Base-by-base conservation (phyloP, 2,888 invertebrate genomes). In the Carterocephalus palaemon region DNA sequence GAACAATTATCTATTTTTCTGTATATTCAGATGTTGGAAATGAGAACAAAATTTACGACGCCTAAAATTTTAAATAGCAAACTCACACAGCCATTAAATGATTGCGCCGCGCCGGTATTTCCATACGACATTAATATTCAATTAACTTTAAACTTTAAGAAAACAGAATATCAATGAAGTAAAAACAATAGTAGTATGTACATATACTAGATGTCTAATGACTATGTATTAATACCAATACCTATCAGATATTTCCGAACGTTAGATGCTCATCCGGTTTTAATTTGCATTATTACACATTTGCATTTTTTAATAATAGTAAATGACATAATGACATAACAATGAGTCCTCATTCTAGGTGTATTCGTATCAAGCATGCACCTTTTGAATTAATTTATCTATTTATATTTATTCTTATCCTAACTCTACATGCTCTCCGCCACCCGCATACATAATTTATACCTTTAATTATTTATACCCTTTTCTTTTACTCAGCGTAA, bases 31-130 rank as follows among this genome's bases (percentile, higher is more conserved):
- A 13, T 15, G 2, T n/a, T 28, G n/a, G 13, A 28, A 28, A 28
- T 12, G n/a, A 12, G 12, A 28, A 15, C n/a, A 4, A n/a, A n/a
- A 28, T 5, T 6, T 12, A 4, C 9, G 15, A 26, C 26, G 19
- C 37, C 26, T 26, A 17, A 26, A 37, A 17, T 2, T 12, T 5
- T 7, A 19, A 37, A 37, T 37, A 37, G 26, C 26, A 37, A 37
- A 6, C 5, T 1, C 2, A 2, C 7, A 22, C 13, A 4, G n/a
- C n/a, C n/a, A 22, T 23, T 13, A 22, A 7, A 13, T 20, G 22
- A 23, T 1, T 8, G 8, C 5, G 8, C 5, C 6, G 8, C 9
- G 12, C 24, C 37, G 26, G 24, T 9, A 24, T 17, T 36, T 16
- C 10, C 10, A 17, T 4, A 13, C 24, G 17, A 16, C 3, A 10